Percentiles rank a stretch among this genome's conserved stretches.
Conservation (phyloP, 1,140 invertebrate genomes). For the Orchestia grillus region DNA sequence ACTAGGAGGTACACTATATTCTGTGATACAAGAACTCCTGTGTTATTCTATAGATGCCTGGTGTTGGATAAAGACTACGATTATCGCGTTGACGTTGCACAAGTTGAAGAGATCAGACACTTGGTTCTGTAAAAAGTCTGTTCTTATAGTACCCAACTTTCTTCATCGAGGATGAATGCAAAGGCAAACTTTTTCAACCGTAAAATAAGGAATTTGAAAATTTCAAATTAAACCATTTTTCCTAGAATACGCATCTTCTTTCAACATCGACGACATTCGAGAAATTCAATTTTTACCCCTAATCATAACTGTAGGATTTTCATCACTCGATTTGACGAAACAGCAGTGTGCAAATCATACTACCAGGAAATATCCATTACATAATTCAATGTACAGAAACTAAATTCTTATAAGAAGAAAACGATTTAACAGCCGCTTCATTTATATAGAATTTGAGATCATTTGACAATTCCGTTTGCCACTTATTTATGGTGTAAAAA, state of each 20-base stretch:
- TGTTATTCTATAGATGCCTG: no score
- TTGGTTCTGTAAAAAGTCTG: background rate
- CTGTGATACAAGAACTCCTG: background rate
- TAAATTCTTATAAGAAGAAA: background rate
- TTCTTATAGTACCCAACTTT: background rate
- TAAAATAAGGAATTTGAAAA: background rate
- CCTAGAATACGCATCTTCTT: background rate
- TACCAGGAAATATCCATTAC: no score
- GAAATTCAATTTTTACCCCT: background rate
- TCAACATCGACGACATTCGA: background rate
- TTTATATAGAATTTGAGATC: background rate
- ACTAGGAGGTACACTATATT: background rate
- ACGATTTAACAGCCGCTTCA: background rate
- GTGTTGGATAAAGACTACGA: no score
- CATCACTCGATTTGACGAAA: background rate
- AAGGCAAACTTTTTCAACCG: background rate
- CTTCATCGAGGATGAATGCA: background rate
- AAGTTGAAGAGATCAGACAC: background rate
- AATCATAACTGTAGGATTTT: background rate
- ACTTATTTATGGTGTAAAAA: background rate
- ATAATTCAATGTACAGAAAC: background rate
- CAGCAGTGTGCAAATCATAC: no score
- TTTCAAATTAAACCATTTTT: background rate
- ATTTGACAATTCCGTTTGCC: background rate
- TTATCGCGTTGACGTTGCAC: no score